phyloP scores from a whole-genome alignment of 2,888 invertebrate species.

The Dermolepida albohirtum region DNA sequence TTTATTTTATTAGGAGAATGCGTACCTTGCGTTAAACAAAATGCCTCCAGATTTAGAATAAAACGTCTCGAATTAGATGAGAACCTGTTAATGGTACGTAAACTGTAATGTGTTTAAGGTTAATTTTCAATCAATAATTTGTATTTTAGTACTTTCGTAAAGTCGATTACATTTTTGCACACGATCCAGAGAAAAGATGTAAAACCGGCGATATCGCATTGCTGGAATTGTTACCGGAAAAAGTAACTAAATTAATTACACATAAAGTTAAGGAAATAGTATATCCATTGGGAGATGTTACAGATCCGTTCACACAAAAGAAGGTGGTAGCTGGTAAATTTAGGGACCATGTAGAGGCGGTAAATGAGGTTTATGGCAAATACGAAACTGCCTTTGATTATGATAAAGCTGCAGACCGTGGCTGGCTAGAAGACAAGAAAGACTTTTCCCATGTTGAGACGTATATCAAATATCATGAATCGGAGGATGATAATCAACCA shows the following conservation, averaged over 20 bases:
- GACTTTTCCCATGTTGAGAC: conserved; percentile 84
- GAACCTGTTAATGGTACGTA: conserved; percentile 79
- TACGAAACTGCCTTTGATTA: conserved; percentile 78
- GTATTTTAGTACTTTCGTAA: conserved; percentile 81
- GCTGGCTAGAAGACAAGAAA: conserved; percentile 84
- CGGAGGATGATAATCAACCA: conserved; percentile 78
- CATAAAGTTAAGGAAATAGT: conserved; percentile 84
- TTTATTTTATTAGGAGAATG: conserved; percentile 80
- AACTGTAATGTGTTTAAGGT: conserved; percentile 50
- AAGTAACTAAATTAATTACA: conserved; percentile 80
- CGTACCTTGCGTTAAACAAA: conserved; percentile 80
- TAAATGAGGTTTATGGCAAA: conserved; percentile 77
- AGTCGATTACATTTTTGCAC: conserved; percentile 78
- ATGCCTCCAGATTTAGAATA: conserved; percentile 83
- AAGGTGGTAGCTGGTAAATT: conserved; percentile 79
- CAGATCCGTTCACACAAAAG: conserved; percentile 87
- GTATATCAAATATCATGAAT: conserved; percentile 83
- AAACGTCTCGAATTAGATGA: conserved; percentile 80
- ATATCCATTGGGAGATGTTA: conserved; percentile 85
- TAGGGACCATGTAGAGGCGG: conserved; percentile 79
- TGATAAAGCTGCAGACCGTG: conserved; percentile 80
- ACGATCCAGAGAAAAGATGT: conserved; percentile 81
- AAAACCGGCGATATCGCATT: conserved; percentile 87
- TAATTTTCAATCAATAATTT: background rate
- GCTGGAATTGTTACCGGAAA: conserved; percentile 78